Base-by-base conservation (phyloP, 2,888 invertebrate genomes). In the Andrena trimmerana region DNA sequence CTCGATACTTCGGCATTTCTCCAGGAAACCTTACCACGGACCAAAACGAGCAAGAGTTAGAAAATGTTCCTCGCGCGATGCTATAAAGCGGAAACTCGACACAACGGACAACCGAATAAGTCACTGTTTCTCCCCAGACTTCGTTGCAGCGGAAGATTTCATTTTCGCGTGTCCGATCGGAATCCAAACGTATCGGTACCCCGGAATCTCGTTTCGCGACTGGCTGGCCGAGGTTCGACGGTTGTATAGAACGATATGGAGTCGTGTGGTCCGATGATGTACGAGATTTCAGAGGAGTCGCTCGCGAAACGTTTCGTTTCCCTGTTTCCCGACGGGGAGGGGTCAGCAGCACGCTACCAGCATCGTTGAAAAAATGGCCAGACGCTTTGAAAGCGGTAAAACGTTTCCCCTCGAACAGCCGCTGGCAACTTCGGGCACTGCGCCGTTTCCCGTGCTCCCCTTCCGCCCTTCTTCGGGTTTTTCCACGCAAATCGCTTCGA, bases 151-250 rank as follows among this genome's bases (percentile, higher is more conserved):
- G 57, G 4, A 48, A 48, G 52, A 67, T 31, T 74, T 67, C 31
- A 74, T 74, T 74, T 59, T 27, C 24, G 29, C 59, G 65, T 31
- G 63, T 54, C 16, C 42, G 24, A 42, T 67, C 42, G 66, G 16
- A 48, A 31, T 16, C 36, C 16, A 31, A 59, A 31, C 31, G 67
- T 57, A 20, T 57, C 73, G 66, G 54, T 42, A 8, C 10, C 33
- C n/a, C 31, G 24, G 57, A 66, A 74, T 67, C n/a, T 57, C 24
- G 50, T 67, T 67, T 74, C 59, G 66, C 42, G 52, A 67, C 29
- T 67, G 10, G 29, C 33, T 42, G 57, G 42, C 42, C 16, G 52
- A 27, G 29, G 54, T 59, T 42, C 67, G 36, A 59, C n/a, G n/a
- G 16, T 52, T 27, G 52, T 33, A 7, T 27, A 27, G 33, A 54